Conservation (phyloP, 2,888 invertebrate species). For the Pollenia labialis region DNA sequence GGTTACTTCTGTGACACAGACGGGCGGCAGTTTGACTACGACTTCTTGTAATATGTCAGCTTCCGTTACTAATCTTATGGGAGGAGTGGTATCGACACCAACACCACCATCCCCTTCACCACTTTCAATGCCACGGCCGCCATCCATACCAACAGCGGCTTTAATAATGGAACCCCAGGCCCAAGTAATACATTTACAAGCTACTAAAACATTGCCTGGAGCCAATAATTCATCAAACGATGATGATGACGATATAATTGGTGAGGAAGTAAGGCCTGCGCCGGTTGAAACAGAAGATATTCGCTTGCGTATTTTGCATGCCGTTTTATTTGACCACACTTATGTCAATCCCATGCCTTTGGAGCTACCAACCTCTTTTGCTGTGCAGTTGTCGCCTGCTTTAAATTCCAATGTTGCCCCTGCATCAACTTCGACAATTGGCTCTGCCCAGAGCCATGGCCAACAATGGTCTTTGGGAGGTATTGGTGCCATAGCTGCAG, state of each 20-base stretch:
- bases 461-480: slow-evolving; percentile 82
- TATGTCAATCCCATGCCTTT: slow-evolving; percentile 81
- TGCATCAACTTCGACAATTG: slow-evolving; percentile 13
- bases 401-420: slow-evolving; percentile 28
- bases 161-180: slow-evolving; percentile 69
- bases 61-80: slow-evolving; percentile 54
- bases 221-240: slow-evolving; percentile 71
- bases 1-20: slow-evolving; percentile 39
- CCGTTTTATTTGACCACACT: slow-evolving; percentile 83
- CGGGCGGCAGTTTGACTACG: slow-evolving; percentile 26
- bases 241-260: slow-evolving; percentile 83
- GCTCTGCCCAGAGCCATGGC: slow-evolving; percentile 19
- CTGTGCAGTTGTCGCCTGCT: slow-evolving; percentile 67
- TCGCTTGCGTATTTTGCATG: slow-evolving; percentile 81
- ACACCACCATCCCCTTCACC: slow-evolving; percentile 18
- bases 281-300: slow-evolving; percentile 82
- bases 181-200: slow-evolving; percentile 73
- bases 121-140: slow-evolving; percentile 39
- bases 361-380: slow-evolving; percentile 72
- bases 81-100: slow-evolving; percentile 48
- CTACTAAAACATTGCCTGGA: slow-evolving; percentile 70
- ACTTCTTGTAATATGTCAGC: slow-evolving; percentile 43
- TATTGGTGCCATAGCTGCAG: slow-evolving; percentile 77
- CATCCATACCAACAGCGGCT: slow-evolving; percentile 65
- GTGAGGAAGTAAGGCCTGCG: slow-evolving; percentile 83